Percentiles rank a stretch among this genome's conserved stretches.
Evolutionary conservation across 2,888 invertebrate genomes (phyloP).

Genomic region (Acleris literana): DNA sequence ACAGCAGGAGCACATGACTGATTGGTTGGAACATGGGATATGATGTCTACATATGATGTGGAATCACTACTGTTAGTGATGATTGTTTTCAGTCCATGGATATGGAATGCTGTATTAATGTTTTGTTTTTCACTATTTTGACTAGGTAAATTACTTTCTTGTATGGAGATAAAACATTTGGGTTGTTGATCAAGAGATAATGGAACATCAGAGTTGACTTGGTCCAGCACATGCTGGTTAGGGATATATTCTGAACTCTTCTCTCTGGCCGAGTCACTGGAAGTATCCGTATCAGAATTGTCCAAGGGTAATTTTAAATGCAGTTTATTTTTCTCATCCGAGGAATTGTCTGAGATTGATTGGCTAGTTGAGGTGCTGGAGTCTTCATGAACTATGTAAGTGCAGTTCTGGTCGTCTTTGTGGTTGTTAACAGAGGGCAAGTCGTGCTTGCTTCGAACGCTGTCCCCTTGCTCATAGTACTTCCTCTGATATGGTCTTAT

Average conservation of each 20-base stretch:
- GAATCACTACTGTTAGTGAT: conserved; percentile 71
- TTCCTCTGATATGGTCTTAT: conserved; percentile 53
- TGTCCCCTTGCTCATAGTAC: conserved; percentile 49
- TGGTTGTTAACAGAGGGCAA: conserved; percentile 46
- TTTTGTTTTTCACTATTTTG: conserved; percentile 8
- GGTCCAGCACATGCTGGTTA: conserved; percentile 60
- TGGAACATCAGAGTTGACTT: conserved; percentile 42
- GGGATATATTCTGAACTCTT: conserved; percentile 77
- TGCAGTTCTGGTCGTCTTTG: conserved; percentile 71
- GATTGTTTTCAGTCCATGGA: conserved; percentile 53
- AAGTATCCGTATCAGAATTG: conserved; percentile 78
- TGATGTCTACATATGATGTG: conserved; percentile 73
- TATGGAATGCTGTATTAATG: conserved; percentile 38
- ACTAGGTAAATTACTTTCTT: conserved; percentile 37
- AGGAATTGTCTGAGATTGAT: conserved; percentile 75
- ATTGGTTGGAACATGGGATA: conserved; percentile 63
- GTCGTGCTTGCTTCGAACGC: conserved; percentile 43
- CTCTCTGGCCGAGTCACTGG: conserved; percentile 71
- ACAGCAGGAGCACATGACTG: conserved; percentile 59
- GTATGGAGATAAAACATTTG: conserved; percentile 36
- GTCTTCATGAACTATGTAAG: conserved; percentile 76
- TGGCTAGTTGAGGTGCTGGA: conserved; percentile 68
- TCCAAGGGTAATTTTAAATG: conserved; percentile 70
- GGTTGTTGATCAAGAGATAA: conserved; percentile 42
- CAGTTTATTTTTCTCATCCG: conserved; percentile 75